phyloP scores from a whole-genome alignment of 2,797 vertebrate species.

The Poeciliopsis presidionis region DNA sequence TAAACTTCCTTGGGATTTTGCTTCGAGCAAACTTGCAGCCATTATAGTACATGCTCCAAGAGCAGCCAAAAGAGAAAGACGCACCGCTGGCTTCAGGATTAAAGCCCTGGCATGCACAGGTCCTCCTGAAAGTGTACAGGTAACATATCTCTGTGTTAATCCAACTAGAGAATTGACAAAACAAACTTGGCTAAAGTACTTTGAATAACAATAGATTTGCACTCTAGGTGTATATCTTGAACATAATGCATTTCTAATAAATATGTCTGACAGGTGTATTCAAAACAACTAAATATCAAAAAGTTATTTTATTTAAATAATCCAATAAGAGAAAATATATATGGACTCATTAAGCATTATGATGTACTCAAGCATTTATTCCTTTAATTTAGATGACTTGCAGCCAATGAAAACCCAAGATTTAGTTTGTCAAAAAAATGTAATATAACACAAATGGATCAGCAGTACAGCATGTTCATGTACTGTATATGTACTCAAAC shows the following conservation, averaged over 20 bases:
- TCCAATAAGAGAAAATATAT: not conserved
- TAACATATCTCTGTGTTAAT: conserved; percentile 3
- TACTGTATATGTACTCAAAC: not conserved
- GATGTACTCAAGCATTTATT: not conserved
- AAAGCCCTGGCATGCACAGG: conserved; percentile 97
- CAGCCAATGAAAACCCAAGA: not conserved
- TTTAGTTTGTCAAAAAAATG: not conserved
- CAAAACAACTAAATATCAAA: not conserved
- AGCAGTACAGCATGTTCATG: not conserved
- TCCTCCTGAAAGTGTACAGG: conserved; percentile 82
- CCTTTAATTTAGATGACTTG: not conserved
- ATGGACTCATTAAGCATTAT: not conserved
- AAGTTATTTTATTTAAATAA: not conserved
- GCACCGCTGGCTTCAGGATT: conserved; percentile 92
- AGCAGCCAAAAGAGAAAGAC: conserved; percentile 99
- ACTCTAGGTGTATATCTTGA: not conserved
- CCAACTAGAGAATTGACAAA: not conserved
- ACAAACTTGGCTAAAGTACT: not conserved
- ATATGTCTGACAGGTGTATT: not conserved
- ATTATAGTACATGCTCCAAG: conserved; percentile 99
- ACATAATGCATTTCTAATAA: not conserved
- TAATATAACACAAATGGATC: not conserved
- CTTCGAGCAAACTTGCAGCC: conserved; percentile 99
- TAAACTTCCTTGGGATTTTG: conserved; percentile 98
- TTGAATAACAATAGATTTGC: not conserved